A percentile compares a stretch with the other conserved stretches of the same genome.
These are phyloP conservation scores for Formica selysi DNA, from an alignment of 1,140 invertebrate species.

Conservation along the genomic window DNA sequence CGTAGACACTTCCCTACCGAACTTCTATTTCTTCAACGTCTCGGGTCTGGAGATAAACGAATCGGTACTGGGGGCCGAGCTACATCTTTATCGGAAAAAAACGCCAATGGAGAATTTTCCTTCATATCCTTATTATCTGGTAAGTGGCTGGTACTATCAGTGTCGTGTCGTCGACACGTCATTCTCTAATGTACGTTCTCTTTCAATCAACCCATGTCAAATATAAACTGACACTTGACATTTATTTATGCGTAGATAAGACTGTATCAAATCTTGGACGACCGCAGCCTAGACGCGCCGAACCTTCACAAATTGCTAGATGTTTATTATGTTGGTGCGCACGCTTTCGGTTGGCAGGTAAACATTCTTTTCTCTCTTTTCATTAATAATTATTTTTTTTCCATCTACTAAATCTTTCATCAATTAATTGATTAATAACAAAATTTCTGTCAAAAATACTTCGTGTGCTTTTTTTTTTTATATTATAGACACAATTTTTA, in stretches of 20 bases:
- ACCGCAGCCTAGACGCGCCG: conserved; percentile 81
- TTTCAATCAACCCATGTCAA: neutral
- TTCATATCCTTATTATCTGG: conserved; percentile 75
- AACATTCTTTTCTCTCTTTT: conserved; percentile 51
- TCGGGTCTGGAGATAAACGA: conserved; percentile 86
- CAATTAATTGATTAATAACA: neutral
- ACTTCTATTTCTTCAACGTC: conserved; percentile 86
- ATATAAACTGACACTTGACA: neutral
- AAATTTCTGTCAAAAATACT: neutral
- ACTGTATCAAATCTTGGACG: conserved; percentile 87
- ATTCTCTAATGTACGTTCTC: neutral
- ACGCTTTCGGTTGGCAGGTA: conserved; percentile 88
- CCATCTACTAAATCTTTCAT: too few species aligned
- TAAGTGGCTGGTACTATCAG: conserved; percentile 51
- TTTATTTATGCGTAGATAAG: conserved; percentile 81
- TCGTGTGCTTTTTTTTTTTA: neutral
- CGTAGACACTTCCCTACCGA: conserved; percentile 77
- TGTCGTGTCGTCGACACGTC: neutral
- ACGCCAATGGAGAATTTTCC: conserved; percentile 70
- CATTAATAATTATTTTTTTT: neutral
- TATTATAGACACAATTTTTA: neutral
- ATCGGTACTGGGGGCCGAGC: conserved; percentile 87
- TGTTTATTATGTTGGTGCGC: conserved; percentile 86
- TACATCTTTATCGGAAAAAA: conserved; percentile 88
- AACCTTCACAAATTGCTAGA: conserved; percentile 86